These are phyloP conservation scores for Aporophyla lueneburgensis DNA, from an alignment of 2,888 invertebrate genomes.

Conservation along the genomic window DNA sequence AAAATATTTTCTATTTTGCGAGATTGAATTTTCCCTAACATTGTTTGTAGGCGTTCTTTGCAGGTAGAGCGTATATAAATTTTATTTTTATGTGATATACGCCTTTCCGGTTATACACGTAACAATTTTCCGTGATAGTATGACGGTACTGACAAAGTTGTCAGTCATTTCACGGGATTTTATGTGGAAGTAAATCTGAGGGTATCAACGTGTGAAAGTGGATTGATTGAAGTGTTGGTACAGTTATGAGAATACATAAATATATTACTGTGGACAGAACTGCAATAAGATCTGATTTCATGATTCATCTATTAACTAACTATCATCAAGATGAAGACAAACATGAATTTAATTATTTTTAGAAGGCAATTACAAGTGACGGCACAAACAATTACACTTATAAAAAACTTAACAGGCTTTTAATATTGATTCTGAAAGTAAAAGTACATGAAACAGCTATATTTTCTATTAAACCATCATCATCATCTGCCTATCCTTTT, in stretches of 20 bases:
- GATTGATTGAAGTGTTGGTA: not conserved
- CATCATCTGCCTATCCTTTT: no score
- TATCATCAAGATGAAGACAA: not conserved
- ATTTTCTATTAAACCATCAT: no score
- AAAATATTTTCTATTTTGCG: constrained; percentile 89
- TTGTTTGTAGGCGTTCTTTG: constrained; percentile 84
- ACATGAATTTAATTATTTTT: not conserved
- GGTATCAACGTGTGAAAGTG: constrained; percentile 1
- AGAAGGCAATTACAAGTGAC: not conserved
- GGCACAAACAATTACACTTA: not conserved
- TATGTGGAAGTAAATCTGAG: constrained; percentile 20
- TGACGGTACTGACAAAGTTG: constrained; percentile 68
- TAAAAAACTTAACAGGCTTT: not conserved
- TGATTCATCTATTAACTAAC: not conserved
- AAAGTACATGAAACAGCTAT: not conserved
- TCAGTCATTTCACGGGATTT: constrained; percentile 49
- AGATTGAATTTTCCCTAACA: constrained; percentile 88
- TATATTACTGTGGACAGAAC: not conserved
- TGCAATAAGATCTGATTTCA: not conserved
- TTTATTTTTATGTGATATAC: constrained; percentile 79
- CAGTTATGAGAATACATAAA: not conserved
- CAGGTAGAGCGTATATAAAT: constrained; percentile 80
- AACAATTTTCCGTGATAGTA: constrained; percentile 68
- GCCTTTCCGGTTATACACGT: constrained; percentile 70
- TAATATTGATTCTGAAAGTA: not conserved